phyloP scores from a whole-genome alignment of 2,888 invertebrate species.

The Noctua janthe region DNA sequence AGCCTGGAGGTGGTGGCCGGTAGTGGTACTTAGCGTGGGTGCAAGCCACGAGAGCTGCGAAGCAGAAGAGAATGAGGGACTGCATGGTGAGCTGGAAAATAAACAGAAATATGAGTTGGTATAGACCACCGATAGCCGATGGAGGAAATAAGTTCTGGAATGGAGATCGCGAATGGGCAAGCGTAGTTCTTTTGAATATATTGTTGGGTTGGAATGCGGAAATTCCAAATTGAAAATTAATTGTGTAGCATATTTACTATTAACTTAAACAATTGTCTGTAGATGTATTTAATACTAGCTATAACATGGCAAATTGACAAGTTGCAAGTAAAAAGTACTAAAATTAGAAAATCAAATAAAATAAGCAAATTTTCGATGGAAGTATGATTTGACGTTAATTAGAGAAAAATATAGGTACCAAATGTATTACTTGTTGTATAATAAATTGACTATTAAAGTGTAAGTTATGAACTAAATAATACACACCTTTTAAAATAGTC shows the following conservation, averaged over 20 bases:
- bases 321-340: background rate
- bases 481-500: slow-evolving; percentile 15
- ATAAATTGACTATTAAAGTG: too few species aligned
- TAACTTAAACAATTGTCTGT: too few species aligned
- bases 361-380: background rate
- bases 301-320: background rate
- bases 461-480: background rate
- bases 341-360: background rate
- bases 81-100: slow-evolving; percentile 66
- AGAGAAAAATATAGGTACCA: background rate
- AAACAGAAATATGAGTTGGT: too few species aligned
- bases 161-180: background rate
- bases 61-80: slow-evolving; percentile 41
- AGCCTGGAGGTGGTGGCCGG: background rate
- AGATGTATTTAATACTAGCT: too few species aligned
- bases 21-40: slow-evolving; percentile 31
- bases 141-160: background rate
- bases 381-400: background rate
- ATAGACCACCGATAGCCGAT: background rate
- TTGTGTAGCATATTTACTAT: too few species aligned
- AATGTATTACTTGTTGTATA: background rate
- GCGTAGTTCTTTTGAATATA: too few species aligned
- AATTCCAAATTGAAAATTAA: background rate
- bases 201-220: background rate
- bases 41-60: slow-evolving; percentile 61